Evolutionary conservation across 2,113 vertebrate genomes (phyloP), one percentile per base, ranked within the genome.

Genomic region (Lamprotornis superbus): DNA sequence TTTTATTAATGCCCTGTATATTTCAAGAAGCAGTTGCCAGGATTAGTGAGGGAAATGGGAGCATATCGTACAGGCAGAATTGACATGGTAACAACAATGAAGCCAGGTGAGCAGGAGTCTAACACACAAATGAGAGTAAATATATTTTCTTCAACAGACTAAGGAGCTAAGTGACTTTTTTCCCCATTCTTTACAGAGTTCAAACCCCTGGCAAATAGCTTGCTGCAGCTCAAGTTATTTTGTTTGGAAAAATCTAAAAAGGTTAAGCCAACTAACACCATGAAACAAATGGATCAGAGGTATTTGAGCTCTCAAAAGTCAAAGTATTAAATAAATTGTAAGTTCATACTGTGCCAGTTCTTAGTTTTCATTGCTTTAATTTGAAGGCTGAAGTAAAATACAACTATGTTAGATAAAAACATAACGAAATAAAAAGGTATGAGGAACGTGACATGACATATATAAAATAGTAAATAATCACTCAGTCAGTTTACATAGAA

Each of bases 271-370:
- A 74, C 96, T 83, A 94, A 97, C 68, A 87, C 69, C 74, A 50
- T 69, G 93, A 96, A 97, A 87, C 77, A 87, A 96, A 94, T 69
- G 59, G 78, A 92, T 96, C 83, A 96, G 94, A 73, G 53, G 75
- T 87, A 87, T 90, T 83, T 88, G 64, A 95, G 87, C 49, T 85
- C 73, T 93, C 56, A 84, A 83, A 95, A 97, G 87, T 85, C 93
- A 82, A 94, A 78, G 69, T 90, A 97, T 95, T 95, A 96, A 96
- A 96, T 73, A 97, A 97, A 95, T 82, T 68, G 52, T 88, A 93
- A 82, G 42, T 89, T 80, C 67, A 67, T 55, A 85, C 69, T 57
- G 57, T 78, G 68, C n/a, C 79, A 52, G 69, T 83, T 94, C 77
- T 84, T 96, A 90, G 57, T 92, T 97, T 97, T 94, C 67, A 81